Evolutionary conservation across 2,113 vertebrate genomes (phyloP).

Genomic region (Ammodytes marinus): DNA sequence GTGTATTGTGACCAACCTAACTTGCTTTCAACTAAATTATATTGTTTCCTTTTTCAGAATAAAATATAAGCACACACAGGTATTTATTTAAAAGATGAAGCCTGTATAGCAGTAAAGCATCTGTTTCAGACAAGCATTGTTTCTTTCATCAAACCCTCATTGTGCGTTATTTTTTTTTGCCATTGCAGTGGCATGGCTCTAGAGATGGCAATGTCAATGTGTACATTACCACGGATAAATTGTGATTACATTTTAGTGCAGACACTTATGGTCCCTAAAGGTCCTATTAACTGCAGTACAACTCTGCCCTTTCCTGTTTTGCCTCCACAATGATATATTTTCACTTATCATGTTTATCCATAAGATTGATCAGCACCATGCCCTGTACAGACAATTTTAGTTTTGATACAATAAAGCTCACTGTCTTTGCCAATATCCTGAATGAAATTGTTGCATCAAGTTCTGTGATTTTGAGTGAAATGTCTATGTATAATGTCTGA

Average conservation of each 20-base stretch:
- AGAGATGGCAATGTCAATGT: not conserved
- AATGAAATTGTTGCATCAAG: too few relatives aligned
- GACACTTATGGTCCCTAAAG: not conserved
- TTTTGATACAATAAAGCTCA: not conserved
- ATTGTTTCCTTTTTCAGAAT: not conserved
- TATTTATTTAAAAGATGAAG: slow-evolving; percentile 15
- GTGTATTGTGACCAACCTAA: not conserved
- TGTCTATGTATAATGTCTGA: too few relatives aligned
- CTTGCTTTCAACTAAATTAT: not conserved
- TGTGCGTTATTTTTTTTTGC: not conserved
- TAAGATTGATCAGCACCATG: not conserved
- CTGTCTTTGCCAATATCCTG: not conserved
- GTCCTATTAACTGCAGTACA: not conserved
- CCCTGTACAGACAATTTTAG: not conserved
- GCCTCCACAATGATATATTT: not conserved
- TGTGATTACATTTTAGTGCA: not conserved
- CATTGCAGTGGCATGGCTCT: not conserved
- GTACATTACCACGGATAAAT: not conserved
- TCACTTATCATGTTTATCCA: not conserved
- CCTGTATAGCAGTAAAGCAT: too few relatives aligned
- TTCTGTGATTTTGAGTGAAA: too few relatives aligned
- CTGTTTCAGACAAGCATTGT: not conserved
- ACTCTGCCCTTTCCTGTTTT: not conserved
- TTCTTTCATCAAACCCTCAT: not conserved
- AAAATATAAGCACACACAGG: not conserved